Conservation (phyloP, 1,140 invertebrate genomes). For the Nymphalis io region DNA sequence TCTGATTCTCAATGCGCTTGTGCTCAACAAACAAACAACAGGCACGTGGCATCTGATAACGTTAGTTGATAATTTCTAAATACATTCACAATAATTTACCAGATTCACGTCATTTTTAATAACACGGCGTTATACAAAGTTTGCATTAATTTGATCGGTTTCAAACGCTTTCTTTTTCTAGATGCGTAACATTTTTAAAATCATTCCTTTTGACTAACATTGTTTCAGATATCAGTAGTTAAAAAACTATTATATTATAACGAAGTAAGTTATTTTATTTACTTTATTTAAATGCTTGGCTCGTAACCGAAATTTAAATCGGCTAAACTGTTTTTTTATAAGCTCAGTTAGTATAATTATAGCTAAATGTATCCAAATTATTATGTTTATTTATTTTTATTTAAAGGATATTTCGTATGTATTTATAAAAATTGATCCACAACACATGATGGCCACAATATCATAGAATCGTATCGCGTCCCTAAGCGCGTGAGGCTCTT, state of each 20-base stretch:
- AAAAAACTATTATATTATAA: no score
- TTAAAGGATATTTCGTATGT: no score
- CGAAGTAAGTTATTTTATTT: no score
- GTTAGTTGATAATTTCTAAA: background rate
- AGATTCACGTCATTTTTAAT: conserved; percentile 8
- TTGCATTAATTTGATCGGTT: background rate
- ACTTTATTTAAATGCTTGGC: no score
- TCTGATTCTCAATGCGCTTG: background rate
- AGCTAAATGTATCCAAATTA: no score
- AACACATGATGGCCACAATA: background rate
- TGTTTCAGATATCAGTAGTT: no score
- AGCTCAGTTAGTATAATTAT: background rate
- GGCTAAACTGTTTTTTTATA: no score
- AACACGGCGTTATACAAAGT: background rate
- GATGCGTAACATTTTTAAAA: background rate
- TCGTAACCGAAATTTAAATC: no score
- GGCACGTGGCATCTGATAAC: background rate
- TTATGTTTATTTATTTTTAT: no score
- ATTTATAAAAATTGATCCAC: no score
- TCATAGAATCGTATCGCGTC: background rate
- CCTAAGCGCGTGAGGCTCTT: conserved; percentile 1
- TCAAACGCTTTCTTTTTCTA: conserved; percentile 9
- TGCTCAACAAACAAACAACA: background rate
- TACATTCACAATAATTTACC: background rate
- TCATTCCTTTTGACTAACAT: no score